Evolutionary conservation across 64 coral and sea anemone genomes (phyloP), one percentile per base, ranked within the genome.

Genomic region (Acropora tenuis): DNA sequence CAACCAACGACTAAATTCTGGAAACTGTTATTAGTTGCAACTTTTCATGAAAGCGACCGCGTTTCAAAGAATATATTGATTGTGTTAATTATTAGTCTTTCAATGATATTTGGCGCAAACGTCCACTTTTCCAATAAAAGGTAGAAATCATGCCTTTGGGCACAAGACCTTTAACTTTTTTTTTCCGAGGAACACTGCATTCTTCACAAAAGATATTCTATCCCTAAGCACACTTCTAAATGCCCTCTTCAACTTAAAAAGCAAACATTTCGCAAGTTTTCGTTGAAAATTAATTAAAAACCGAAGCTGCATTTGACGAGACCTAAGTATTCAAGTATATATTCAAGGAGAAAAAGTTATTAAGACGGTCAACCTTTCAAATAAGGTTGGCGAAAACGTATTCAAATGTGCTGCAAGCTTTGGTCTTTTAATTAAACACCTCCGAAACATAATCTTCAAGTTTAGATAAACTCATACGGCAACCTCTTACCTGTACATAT

Each of bases 271-370:
- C 63, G 66, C 63, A 85, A 69, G n/a, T 15, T 12, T 48, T 48
- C 43, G 49, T 43, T 2, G 47, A n/a, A 85, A 72, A 85, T 45
- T 85, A 85, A 72, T 85, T 69, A 85, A 85, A 85, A 85, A 30
- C 30, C 30, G 30, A 30, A 30, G 42, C 8, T 49, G 61, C 7
- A 13, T 84, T 68, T 9, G 74, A 76, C 20, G 11, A 63, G 2
- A 8, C 60, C 18, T 4, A 8, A 71, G 9, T 6, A 71, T 20
- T 71, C 4, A 71, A 71, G 20, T 2, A 8, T 17, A 18, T 16
- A 68, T 2, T 4, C 63, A n/a, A 68, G 11, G 4, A 9, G 55
- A 59, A 59, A 59, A 59, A 12, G 12, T 7, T 59, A 59, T 59
- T 59, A 12, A 59, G 30, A 30, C 30, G 30, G 30, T 30, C 30